These are phyloP conservation scores for Tenthredo scrophulariae DNA, from an alignment of 2,888 invertebrate genomes.

Conservation along the genomic window DNA sequence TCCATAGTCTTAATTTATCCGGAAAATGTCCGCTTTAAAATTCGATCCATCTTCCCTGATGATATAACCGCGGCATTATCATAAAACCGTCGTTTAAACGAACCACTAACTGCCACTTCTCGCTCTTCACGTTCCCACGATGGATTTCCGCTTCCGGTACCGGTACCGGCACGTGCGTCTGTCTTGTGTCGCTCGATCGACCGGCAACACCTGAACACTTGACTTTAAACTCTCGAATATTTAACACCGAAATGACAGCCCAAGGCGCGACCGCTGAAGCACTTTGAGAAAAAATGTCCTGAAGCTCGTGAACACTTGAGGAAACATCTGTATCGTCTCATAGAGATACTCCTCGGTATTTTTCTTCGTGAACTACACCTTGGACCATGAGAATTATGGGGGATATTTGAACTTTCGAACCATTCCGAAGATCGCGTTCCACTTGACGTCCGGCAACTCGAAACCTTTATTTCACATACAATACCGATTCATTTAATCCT, in stretches of 20 bases:
- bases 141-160: conserved; percentile 73
- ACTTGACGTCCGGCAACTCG: conserved; percentile 24
- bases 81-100: conserved; percentile 62
- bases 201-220: conserved; percentile 57
- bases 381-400: not conserved
- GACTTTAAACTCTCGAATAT: conserved; percentile 12
- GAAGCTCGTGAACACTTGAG: not conserved
- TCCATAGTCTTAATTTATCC: not conserved
- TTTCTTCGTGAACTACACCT: not conserved
- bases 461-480: conserved; percentile 60
- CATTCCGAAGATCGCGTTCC: not conserved
- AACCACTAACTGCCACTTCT: conserved; percentile 64
- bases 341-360: not conserved
- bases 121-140: conserved; percentile 69
- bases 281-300: not conserved
- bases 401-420: not conserved
- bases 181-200: conserved; percentile 57
- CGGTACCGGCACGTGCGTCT: conserved; percentile 66
- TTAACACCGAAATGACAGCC: conserved; percentile 29
- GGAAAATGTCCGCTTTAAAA: not conserved
- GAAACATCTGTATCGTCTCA: not conserved
- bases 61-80: not conserved
- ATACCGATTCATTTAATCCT: conserved; percentile 69
- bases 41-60: not conserved
- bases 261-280: not conserved